Base-by-base conservation (phyloP, 2,888 invertebrate species). In the Hydraecia micacea region DNA sequence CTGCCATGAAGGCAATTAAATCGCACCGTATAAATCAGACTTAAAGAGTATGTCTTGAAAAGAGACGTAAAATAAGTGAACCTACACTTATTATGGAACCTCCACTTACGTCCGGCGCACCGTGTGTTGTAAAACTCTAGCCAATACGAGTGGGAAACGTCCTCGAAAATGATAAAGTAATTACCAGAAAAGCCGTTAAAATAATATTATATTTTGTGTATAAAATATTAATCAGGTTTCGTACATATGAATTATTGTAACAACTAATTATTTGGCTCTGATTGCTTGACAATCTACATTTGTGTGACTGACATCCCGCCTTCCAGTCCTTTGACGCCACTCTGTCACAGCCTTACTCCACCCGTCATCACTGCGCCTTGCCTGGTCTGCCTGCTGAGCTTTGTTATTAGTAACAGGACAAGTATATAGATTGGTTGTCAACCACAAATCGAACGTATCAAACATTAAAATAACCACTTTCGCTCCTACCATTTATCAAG, bases 401-500 rank as follows among this genome's bases (percentile, higher is more conserved):
- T 49, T 7, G 5, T 49, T 18, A 49, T 49, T 7, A 49, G 18
- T 18, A 42, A n/a, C n/a, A n/a, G n/a, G n/a, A n/a, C n/a, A n/a
- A 11, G 18, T 49, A 18, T 49, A 18, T 52, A 52, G 8, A 52
- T 52, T 21, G 21, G 7, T 52, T 52, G 21, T 52, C 52, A 52
- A 21, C 9, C 25, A 25, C 25, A 55, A 25, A 55, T 55, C 11
- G 9, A 25, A 55, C 25, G 25, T 25, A 55, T 55, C 25, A 25
- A 55, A 55, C 7, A 18, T 46, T 55, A 28, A 28, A 68, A 52
- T 70, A 55, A 58, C 28, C 4, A 4, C 11, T 28, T 55, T 42
- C 32, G 13, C 25, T 49, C 25, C n/a, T 21, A 42, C 25, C 52
- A 70, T 70, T 70, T 52, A 46, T 75, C 68, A 69, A 79, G 32